Base-by-base conservation (phyloP, 2,888 invertebrate species). In the Cephonodes hylas region DNA sequence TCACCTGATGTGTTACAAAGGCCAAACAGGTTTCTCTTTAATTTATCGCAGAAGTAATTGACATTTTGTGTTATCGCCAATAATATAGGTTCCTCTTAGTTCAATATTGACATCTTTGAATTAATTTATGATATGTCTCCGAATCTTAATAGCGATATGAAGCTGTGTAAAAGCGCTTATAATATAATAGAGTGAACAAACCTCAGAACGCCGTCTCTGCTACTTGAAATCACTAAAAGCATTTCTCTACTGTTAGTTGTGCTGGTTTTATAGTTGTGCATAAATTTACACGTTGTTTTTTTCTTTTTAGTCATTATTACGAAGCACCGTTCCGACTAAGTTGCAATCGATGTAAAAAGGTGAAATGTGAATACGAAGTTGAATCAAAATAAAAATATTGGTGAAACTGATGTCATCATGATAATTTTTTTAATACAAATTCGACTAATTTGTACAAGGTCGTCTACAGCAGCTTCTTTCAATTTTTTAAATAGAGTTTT, bases 131-230 rank as follows among this genome's bases (percentile, higher is more conserved):
- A 53, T 10, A 27, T 53, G 42, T 27, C 38, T 25, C 25, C 18
- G 20, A 25, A 58, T 42, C 63, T 62, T 58, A 62, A 60, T 53
- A 60, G 60, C 60, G 13, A 42, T 60, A 60, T 59, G 20, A 81
- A 84, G 84, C 84, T 62, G 80, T 78, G 71, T 68, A 60, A 60
- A 79, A 81, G 82, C 80, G 67, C 72, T 70, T 64, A 70, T 72
- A 78, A 69, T 78, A 79, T 72, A 72, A 71, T 73, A 77, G 81
- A 70, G 82, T 78, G 71, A 79, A 80, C 85, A 82, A 89, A 89
- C 90, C 88, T 90, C 88, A 86, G 18, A 42, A 42, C 48, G 84
- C 86, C 85, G 70, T 60, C 66, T 75, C 71, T 69, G 71, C 67
- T 66, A 70, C 66, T 63, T 63, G 23, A 20, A 53, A 27, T 69